Evolutionary conservation across 2,888 invertebrate species (phyloP).

Genomic region (Cheilosia vernalis): DNA sequence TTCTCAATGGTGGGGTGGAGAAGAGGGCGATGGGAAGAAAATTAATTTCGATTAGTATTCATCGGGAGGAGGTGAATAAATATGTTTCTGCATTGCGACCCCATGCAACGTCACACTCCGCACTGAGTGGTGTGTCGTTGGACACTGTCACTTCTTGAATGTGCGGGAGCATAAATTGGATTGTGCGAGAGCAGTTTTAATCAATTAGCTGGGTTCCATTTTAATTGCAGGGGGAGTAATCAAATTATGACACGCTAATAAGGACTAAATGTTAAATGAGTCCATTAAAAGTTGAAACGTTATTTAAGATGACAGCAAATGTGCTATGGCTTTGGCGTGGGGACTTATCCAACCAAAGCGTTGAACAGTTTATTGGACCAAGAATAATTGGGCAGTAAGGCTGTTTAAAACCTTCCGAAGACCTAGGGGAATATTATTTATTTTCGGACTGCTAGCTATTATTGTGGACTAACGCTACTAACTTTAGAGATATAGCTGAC

Average conservation of each 20-base stretch:
- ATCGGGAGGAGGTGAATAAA: constrained; percentile 19
- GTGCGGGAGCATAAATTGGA: constrained; percentile 32
- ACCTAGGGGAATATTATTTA: too few species aligned
- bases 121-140: constrained; percentile 7
- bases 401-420: too few species aligned
- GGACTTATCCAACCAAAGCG: too few species aligned
- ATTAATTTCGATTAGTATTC: constrained; percentile 55
- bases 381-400: too few species aligned
- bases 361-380: too few species aligned
- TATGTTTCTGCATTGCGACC: constrained; percentile 1
- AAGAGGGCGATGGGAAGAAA: constrained; percentile 1
- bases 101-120: not conserved
- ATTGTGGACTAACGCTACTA: too few species aligned
- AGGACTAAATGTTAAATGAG: not conserved
- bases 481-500: too few species aligned
- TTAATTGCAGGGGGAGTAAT: constrained; percentile 17
- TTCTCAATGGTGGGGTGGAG: not conserved
- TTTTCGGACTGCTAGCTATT: too few species aligned
- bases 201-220: constrained; percentile 23
- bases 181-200: constrained; percentile 29
- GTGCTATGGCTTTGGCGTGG: too few species aligned
- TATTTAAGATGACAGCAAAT: too few species aligned
- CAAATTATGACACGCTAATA: not conserved
- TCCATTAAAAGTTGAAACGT: not conserved
- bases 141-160: constrained; percentile 14